phyloP scores from a whole-genome alignment of 2,113 vertebrate genomes.

The Podocnemis expansa region DNA sequence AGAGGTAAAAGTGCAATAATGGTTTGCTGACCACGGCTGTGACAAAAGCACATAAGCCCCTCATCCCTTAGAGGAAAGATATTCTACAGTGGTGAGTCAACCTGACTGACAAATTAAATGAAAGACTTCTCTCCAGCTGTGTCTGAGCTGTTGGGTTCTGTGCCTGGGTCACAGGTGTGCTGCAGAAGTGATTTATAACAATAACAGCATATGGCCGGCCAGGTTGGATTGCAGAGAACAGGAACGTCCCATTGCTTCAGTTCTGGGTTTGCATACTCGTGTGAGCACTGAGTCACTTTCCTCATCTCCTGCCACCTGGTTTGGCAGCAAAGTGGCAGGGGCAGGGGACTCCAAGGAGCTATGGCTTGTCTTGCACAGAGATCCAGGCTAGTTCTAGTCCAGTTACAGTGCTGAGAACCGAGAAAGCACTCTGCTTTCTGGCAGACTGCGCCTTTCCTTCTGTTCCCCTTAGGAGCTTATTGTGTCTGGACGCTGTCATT shows the following conservation, averaged over 20 bases:
- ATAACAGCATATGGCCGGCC: not conserved
- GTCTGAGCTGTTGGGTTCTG: not conserved
- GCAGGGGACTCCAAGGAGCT: not conserved
- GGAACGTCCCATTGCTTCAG: fast-evolving
- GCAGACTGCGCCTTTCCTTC: not conserved
- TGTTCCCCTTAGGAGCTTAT: not conserved
- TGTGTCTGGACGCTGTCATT: not conserved
- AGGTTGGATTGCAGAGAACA: fast-evolving
- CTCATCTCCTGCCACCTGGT: fast-evolving
- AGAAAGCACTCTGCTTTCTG: not conserved
- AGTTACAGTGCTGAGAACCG: fast-evolving
- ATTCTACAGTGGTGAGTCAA: not conserved
- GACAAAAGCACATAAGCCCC: fast-evolving
- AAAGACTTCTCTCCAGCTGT: not conserved
- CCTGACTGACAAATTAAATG: not conserved
- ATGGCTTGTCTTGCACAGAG: not conserved
- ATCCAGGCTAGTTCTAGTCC: fast-evolving
- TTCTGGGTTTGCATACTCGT: fast-evolving
- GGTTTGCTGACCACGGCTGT: fast-evolving
- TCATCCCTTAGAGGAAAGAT: not conserved
- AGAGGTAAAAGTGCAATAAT: fast-evolving
- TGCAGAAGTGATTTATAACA: not conserved
- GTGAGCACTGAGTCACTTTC: fast-evolving
- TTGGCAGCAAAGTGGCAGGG: fast-evolving
- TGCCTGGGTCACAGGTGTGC: not conserved